Conservation (phyloP, 2,888 invertebrate species). For the Cryptus viduatorius region DNA sequence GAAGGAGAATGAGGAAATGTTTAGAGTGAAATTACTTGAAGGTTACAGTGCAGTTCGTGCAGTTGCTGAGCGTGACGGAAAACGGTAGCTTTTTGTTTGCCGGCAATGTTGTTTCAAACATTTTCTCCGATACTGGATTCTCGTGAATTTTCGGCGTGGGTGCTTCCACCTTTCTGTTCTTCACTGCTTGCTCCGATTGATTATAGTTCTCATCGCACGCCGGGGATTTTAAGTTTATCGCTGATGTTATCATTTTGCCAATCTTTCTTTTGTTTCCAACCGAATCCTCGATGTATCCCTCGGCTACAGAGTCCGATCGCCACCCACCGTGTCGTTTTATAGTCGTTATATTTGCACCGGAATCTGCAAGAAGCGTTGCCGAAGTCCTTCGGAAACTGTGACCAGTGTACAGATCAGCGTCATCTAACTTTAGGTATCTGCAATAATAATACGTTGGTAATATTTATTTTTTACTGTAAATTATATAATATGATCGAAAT, state of each 20-base stretch:
- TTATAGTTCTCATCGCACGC: slow-evolving; percentile 18
- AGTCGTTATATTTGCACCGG: neutral
- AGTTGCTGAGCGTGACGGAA: neutral
- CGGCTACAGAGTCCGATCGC: neutral
- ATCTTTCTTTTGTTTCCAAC: neutral
- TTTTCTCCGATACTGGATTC: neutral
- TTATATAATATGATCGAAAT: neutral
- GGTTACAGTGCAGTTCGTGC: neutral
- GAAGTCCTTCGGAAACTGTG: neutral
- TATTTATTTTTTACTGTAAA: slow-evolving; percentile 14
- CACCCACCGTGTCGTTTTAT: neutral
- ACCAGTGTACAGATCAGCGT: neutral
- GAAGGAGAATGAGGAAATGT: neutral
- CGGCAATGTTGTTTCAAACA: slow-evolving; percentile 21
- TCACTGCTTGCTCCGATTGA: slow-evolving; percentile 15
- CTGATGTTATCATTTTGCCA: neutral
- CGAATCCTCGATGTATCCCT: neutral
- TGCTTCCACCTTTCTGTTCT: slow-evolving; percentile 25
- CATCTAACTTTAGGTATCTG: neutral
- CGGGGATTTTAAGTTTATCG: slow-evolving; percentile 22
- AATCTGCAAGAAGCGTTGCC: neutral
- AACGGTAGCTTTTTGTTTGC: slow-evolving; percentile 6
- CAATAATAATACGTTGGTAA: slow-evolving; percentile 17
- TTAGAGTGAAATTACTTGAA: neutral
- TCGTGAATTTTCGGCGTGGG: slow-evolving; percentile 5